Base-by-base conservation (phyloP, 2,797 vertebrate species). In the Borostomias antarcticus region DNA sequence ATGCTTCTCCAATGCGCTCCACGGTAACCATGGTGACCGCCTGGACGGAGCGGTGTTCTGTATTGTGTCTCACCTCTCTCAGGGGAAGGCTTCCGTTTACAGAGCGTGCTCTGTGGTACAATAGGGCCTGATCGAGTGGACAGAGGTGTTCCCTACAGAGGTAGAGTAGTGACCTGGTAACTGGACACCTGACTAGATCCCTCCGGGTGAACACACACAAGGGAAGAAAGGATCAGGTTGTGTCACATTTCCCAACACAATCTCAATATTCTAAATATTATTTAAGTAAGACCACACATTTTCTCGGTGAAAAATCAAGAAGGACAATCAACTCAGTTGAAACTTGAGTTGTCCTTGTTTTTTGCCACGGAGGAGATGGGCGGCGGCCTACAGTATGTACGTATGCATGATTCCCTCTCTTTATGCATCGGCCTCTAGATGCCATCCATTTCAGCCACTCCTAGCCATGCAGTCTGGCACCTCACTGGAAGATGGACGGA, bases 1-100 rank as follows among this genome's bases (percentile, higher is more conserved):
- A 59, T 53, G 45, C 66, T 70, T 58, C 48, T 72, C 35, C 45
- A 63, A 37, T 65, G 25, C 45, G 66, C 54, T 50, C 66, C 68
- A 62, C 64, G 11, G 82, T 84, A 78, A 77, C 82, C 79, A 84
- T 84, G 77, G 71, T 30, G 53, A 84, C 79, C 57, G 58, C 74
- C 69, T 15, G 52, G 26, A 10, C 29, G 10, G 17, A 61, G 1
- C 69, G 57, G 56, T 54, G 40, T 4, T 45, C 13, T 45, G 40
- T 67, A 61, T 54, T 75, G 64, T 74, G 70, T 59, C 50, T 48
- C 67, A 70, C 62, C 67, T 45, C 62, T 70, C 73, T 72, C 58
- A 57, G 68, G 56, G 59, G 59, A 51, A 65, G 66, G 48, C 70
- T 72, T 75, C 75, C 48, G 70, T 76, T 70, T 72, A 30, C 47